These are phyloP conservation scores for Phenganax stokvisi DNA, from an alignment of 92 coral and sea anemone genomes.

Conservation along the genomic window DNA sequence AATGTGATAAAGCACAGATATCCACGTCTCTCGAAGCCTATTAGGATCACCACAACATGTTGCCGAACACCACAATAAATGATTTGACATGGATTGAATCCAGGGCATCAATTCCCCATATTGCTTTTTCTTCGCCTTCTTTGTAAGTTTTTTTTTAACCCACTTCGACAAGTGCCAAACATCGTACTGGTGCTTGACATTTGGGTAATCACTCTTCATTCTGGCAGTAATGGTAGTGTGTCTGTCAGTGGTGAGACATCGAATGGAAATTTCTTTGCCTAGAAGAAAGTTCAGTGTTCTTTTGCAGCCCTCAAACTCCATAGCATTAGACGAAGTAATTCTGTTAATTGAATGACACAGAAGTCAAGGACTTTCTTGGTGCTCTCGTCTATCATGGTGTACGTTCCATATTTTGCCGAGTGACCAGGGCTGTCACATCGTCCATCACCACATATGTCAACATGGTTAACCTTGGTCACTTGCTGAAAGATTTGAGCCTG, in stretches of 20 bases:
- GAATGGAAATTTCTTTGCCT: not conserved
- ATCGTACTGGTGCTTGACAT: constrained; percentile 19
- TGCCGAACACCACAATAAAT: constrained; percentile 62
- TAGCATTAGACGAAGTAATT: constrained; percentile 43
- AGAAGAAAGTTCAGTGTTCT: not conserved
- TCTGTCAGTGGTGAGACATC: constrained; percentile 17
- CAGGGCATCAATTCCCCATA: constrained; percentile 43
- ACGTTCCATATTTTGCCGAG: constrained; percentile 53
- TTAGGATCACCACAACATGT: constrained; percentile 49
- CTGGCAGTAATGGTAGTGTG: constrained; percentile 21
- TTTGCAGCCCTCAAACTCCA: constrained; percentile 52
- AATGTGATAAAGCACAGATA: too few species aligned
- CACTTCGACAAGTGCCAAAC: constrained; percentile 21
- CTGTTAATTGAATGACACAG: constrained; percentile 46
- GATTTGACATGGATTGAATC: constrained; percentile 53
- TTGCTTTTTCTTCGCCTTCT: constrained; percentile 46
- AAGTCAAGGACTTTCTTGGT: constrained; percentile 41
- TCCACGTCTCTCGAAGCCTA: too few species aligned
- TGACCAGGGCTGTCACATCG: constrained; percentile 57
- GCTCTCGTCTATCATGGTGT: constrained; percentile 50
- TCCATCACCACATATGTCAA: constrained; percentile 26
- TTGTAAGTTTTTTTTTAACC: constrained; percentile 27
- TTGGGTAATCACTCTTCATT: constrained; percentile 15
- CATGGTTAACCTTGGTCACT: not conserved
- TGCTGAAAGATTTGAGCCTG: not conserved